Percentiles rank a stretch among this genome's conserved stretches.
phyloP scores from a whole-genome alignment of 1,140 invertebrate species.

The Drosophila obscura region DNA sequence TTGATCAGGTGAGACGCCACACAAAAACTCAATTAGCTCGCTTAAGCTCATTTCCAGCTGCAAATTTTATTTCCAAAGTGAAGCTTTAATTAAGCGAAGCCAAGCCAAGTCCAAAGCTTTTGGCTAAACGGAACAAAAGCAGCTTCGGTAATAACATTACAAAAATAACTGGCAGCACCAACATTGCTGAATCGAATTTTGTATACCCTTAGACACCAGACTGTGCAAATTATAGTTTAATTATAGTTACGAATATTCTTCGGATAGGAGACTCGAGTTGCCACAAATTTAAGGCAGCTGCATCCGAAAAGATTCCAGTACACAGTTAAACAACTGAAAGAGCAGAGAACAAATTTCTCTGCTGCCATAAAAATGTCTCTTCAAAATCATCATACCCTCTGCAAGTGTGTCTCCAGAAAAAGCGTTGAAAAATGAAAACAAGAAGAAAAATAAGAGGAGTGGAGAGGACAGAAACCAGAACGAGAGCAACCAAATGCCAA shows the following conservation, averaged over 20 bases:
- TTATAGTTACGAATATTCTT: too few species aligned
- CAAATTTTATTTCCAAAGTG: slow-evolving; percentile 70
- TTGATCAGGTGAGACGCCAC: slow-evolving; percentile 30
- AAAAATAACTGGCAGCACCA: slow-evolving; percentile 16
- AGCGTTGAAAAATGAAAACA: slow-evolving; percentile 55
- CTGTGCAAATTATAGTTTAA: too few species aligned
- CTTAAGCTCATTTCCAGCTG: slow-evolving; percentile 65
- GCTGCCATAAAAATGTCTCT: too few species aligned
- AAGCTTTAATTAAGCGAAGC: slow-evolving; percentile 71
- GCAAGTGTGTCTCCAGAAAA: slow-evolving; percentile 11
- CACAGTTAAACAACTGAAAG: too few species aligned
- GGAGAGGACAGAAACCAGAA: slow-evolving; percentile 13
- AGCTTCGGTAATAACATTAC: slow-evolving; percentile 54
- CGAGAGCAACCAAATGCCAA: slow-evolving; percentile 69
- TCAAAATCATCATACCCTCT: too few species aligned
- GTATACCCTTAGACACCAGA: too few species aligned
- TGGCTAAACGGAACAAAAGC: slow-evolving; percentile 56
- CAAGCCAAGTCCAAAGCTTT: slow-evolving; percentile 46
- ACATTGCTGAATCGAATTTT: too few species aligned
- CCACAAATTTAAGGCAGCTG: too few species aligned
- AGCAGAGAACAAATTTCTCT: too few species aligned
- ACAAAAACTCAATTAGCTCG: slow-evolving; percentile 63
- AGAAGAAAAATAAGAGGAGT: slow-evolving; percentile 33
- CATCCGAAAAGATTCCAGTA: too few species aligned
- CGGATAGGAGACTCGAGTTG: too few species aligned